phyloP scores from a whole-genome alignment of 2,113 vertebrate genomes.

The Psephotus haematonotus region DNA sequence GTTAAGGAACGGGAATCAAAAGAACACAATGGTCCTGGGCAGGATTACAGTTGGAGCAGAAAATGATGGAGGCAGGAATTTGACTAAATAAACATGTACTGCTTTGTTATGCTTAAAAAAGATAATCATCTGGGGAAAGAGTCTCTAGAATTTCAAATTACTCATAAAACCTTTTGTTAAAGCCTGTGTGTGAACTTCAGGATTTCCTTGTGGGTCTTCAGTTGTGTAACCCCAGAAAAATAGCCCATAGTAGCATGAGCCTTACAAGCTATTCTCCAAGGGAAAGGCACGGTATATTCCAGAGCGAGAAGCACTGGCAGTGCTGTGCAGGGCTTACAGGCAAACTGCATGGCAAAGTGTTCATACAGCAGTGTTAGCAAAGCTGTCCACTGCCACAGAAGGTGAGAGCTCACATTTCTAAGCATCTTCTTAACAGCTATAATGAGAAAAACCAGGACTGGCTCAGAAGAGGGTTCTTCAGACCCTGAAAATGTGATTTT shows the following conservation, averaged over 20 bases:
- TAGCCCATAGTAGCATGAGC: rapidly evolving
- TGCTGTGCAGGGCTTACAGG: neutral
- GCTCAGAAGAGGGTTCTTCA: neutral
- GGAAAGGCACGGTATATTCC: neutral
- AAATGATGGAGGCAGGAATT: neutral
- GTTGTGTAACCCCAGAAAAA: neutral
- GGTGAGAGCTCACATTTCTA: neutral
- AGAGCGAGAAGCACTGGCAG: neutral
- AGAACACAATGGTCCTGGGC: neutral
- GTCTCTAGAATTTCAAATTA: neutral
- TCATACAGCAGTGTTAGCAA: neutral
- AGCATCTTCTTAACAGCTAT: neutral
- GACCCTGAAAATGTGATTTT: neutral
- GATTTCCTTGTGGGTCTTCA: neutral
- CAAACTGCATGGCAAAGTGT: neutral
- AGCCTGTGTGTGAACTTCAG: neutral
- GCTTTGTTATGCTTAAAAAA: neutral
- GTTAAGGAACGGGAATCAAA: neutral
- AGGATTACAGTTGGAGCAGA: neutral
- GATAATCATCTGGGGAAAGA: neutral
- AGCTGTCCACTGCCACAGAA: neutral
- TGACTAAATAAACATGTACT: neutral
- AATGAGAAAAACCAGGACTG: neutral
- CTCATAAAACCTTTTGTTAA: neutral
- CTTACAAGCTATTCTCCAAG: neutral